phyloP scores from a whole-genome alignment of 2,888 invertebrate genomes.

The Caenorhabditis doughertyi region DNA sequence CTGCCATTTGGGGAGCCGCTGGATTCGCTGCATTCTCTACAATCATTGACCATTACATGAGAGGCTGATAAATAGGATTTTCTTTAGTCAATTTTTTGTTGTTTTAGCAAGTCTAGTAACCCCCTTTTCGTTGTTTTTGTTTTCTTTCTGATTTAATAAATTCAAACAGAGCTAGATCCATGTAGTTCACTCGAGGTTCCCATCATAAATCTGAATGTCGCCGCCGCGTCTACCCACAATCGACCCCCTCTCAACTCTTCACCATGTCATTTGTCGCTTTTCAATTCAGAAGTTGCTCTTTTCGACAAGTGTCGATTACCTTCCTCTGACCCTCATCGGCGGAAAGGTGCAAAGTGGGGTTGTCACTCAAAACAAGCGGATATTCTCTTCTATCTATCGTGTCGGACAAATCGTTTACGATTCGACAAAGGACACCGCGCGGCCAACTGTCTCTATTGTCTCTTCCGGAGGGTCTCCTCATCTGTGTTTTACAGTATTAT shows the following conservation, averaged over 20 bases:
- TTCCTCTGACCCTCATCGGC: constrained; percentile 45
- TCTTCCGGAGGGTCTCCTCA: constrained; percentile 2
- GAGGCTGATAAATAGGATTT: constrained; percentile 51
- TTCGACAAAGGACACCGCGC: constrained; percentile 57
- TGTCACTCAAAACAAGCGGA: constrained; percentile 64
- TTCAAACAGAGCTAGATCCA: background rate
- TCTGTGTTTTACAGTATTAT: constrained; percentile 39
- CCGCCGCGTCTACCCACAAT: constrained; percentile 42
- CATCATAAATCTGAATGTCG: constrained; percentile 59
- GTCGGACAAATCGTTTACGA: constrained; percentile 66
- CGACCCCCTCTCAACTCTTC: background rate
- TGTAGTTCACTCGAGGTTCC: constrained; percentile 13
- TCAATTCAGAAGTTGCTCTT: constrained; percentile 55
- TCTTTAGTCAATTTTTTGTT: constrained; percentile 10
- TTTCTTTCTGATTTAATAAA: background rate
- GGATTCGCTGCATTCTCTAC: constrained; percentile 99
- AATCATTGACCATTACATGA: constrained; percentile 90
- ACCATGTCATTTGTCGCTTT: constrained; percentile 33
- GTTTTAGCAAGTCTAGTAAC: constrained; percentile 30
- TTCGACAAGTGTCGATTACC: constrained; percentile 53
- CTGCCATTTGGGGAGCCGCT: constrained; percentile 91
- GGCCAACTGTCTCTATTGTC: constrained; percentile 28
- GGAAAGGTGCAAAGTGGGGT: constrained; percentile 65
- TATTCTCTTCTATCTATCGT: constrained; percentile 18
- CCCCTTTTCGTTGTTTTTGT: background rate